Base-by-base conservation (phyloP, 2,797 vertebrate genomes). In the Melanotaenia parkinsoni region DNA sequence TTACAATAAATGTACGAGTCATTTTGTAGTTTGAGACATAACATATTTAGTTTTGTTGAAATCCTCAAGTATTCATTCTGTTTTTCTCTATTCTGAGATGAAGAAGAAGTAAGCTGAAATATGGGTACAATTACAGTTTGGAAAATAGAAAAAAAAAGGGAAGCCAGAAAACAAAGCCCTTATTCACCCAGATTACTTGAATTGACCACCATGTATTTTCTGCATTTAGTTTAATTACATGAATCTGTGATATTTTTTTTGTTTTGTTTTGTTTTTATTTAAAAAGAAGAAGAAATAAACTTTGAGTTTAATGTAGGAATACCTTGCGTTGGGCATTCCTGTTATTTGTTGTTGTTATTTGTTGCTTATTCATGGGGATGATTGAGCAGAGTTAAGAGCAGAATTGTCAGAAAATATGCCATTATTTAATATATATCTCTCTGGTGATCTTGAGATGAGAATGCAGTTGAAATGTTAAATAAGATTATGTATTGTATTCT, bases 201-300 rank as follows among this genome's bases (percentile, higher is more conserved):
- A 68, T 16, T 38, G 79, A 82, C 76, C 74, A 60, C 74, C 12
- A 13, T 40, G 38, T 13, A 40, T 37, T 40, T 40, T 40, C 13
- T 40, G 38, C 9, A 35, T 35, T 35, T 35, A 10, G 9, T 35
- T 35, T 35, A 10, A 35, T 35, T 35, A 35, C 35, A 35, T 40
- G 12, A 40, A 13, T 2, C 13, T 40, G 13, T 40, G 13, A 40
- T 14, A 3, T 13, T 40, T 86, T 81, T 72, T 90, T 87, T 88
- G 84, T 84, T 89, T 88, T 7, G 26, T 26, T 26, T 26, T 26
- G 26, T 26, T 26, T 26, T 26, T 26, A 26, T 26, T 26, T 26
- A 26, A 26, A 74, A 79, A 11, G 4, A 5, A 5, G 59, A 72
- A 69, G 30, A 12, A 2, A 68, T 45, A 74, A 40, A 63, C 58